A percentile compares a stretch with the other conserved stretches of the same genome.
phyloP scores from a whole-genome alignment of 2,888 invertebrate species.

The Ormyrus labotus region DNA sequence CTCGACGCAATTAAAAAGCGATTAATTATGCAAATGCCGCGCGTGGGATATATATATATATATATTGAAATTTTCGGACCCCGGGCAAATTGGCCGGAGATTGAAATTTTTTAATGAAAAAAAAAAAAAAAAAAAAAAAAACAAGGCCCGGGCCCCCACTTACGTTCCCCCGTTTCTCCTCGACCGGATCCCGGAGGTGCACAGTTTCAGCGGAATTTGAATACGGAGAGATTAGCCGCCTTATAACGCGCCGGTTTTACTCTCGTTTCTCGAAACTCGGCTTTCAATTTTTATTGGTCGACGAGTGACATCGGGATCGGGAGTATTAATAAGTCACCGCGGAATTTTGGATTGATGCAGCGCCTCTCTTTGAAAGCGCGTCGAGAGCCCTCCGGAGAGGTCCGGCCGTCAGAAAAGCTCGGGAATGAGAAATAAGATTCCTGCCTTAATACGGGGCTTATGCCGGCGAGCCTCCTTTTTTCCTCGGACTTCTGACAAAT shows the following conservation, averaged over 20 bases:
- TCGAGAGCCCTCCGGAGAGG: neutral
- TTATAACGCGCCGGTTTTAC: conserved; percentile 59
- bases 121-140: neutral
- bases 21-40: no score
- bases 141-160: neutral
- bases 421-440: conserved; percentile 4
- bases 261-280: conserved; percentile 23
- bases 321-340: no score
- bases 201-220: conserved; percentile 69
- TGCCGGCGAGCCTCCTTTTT: neutral
- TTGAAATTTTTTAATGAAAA: neutral
- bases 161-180: neutral
- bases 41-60: no score
- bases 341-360: neutral
- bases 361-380: neutral
- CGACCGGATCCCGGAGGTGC: neutral
- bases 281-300: neutral
- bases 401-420: neutral
- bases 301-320: neutral
- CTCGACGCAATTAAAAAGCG: no score
- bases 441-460: neutral
- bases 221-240: conserved; percentile 73
- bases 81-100: neutral
- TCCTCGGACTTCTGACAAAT: neutral
- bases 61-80: no score